Base-by-base conservation (phyloP, 2,888 invertebrate genomes). In the Monochamus alternatus region DNA sequence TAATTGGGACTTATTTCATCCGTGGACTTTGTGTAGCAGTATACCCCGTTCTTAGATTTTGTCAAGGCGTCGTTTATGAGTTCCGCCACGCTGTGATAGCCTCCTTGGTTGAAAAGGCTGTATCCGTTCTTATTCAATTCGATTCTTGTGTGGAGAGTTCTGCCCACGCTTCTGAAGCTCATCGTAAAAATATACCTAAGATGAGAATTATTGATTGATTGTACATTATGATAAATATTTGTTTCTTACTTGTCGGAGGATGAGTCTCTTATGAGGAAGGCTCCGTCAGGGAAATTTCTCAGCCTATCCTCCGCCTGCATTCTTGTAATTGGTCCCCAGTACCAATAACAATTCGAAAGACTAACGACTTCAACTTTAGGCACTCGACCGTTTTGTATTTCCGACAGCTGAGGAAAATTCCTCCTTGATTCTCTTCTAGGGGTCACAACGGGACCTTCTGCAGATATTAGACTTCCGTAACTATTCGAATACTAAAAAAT, bases 251-350 rank as follows among this genome's bases (percentile, higher is more conserved):
- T 91, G 81, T 92, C 91, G 73, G 94, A 93, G 30, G 94, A 93
- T 3, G 95, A 95, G 87, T 95, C 95, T n/a, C 95, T 90, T 5
- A 96, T 93, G 75, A 95, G 89, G 88, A 95, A 95, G 12, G 95
- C 92, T 51, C 95, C 95, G 83, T 95, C 94, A 7, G 94, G 93
- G 85, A 93, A 93, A 77, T 92, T 92, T 66, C 90, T 88, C 44
- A 95, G 88, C 84, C 93, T 93, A 73, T 91, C 91, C 86, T 95
- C 94, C 0, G 95, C 95, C 86, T 94, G 94, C 52, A 91, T 90
- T 79, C 94, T 91, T 0, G 93, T 92, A 81, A 95, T 91, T 69
- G 95, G 93, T 14, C 95, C 96, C 95, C 95, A 96, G 87, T 96
- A 96, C 95, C 95, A 95, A 59, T 92, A 93, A 85, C 91, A 89